phyloP scores from a whole-genome alignment of 2,113 vertebrate species.

The Rhodinocichla rosea region DNA sequence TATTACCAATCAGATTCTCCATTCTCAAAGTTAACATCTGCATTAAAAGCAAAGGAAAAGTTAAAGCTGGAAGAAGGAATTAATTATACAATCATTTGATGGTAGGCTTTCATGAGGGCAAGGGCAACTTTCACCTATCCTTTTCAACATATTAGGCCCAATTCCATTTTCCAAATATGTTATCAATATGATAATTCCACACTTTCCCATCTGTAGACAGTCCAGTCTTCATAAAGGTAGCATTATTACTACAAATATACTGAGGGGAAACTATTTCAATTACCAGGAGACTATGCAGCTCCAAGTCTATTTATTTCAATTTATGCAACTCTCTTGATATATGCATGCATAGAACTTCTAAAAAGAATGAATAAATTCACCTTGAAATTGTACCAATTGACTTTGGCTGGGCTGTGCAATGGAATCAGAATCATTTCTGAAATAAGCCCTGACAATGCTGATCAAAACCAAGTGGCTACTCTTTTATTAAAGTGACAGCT shows the following conservation, averaged over 20 bases:
- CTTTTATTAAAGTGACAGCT: conserved; percentile 80
- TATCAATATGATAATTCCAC: conserved; percentile 84
- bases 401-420: conserved; percentile 72
- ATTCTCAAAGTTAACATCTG: neutral
- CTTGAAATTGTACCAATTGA: conserved; percentile 82
- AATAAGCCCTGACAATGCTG: conserved; percentile 80
- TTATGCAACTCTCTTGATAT: conserved; percentile 82
- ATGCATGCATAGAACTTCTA: conserved; percentile 74
- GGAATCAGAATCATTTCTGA: conserved; percentile 75
- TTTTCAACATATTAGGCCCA: conserved; percentile 74
- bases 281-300: conserved; percentile 78
- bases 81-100: conserved; percentile 53
- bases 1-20: neutral
- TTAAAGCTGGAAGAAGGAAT: neutral
- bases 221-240: conserved; percentile 73
- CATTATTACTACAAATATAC: conserved; percentile 79
- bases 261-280: conserved; percentile 79
- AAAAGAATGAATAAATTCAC: conserved; percentile 85
- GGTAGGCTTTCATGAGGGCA: conserved; percentile 34
- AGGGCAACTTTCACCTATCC: conserved; percentile 72
- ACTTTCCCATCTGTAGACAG: conserved; percentile 70
- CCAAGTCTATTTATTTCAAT: conserved; percentile 86
- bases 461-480: conserved; percentile 78
- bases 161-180: conserved; percentile 77
- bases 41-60: neutral